A percentile compares a stretch with the other conserved stretches of the same genome.
Evolutionary conservation across 2,113 vertebrate species (phyloP).

Genomic region (Baryphthengus martii): DNA sequence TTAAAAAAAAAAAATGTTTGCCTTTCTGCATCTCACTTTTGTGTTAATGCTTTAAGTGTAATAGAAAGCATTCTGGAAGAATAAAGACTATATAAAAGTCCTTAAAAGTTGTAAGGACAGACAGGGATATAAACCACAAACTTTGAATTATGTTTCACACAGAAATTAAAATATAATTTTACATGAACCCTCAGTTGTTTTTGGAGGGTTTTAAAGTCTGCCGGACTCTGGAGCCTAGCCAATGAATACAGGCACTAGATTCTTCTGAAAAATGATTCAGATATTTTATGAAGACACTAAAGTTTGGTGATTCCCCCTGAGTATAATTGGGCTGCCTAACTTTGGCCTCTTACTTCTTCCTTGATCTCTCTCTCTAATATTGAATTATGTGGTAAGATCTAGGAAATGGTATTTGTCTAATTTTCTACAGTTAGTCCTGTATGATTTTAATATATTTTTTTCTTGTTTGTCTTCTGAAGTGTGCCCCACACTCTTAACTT

Average conservation of each 20-base stretch:
- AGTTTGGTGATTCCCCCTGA: not conserved
- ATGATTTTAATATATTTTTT: not conserved
- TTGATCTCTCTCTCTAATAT: not conserved
- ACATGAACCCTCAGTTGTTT: not conserved
- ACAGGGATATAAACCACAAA: not conserved
- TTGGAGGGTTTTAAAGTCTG: not conserved
- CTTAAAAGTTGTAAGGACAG: not conserved
- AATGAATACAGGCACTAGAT: not conserved
- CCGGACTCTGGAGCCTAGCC: not conserved
- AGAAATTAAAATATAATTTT: not conserved
- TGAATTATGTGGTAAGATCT: not conserved
- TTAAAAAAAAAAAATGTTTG: not conserved
- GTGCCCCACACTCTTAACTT: not conserved
- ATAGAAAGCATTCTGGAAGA: slow-evolving; percentile 17
- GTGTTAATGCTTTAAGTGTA: not conserved
- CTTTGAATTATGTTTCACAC: not conserved
- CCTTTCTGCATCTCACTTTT: slow-evolving; percentile 24
- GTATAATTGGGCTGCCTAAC: not conserved
- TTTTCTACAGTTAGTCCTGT: not conserved
- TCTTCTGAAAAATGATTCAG: not conserved
- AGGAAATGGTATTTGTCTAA: not conserved
- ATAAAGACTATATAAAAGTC: not conserved
- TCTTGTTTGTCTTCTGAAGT: not conserved
- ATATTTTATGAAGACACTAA: not conserved
- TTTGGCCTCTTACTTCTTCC: not conserved